These are phyloP conservation scores for Prolemur simus DNA, from an alignment of 2,113 vertebrate genomes.

Conservation along the genomic window DNA sequence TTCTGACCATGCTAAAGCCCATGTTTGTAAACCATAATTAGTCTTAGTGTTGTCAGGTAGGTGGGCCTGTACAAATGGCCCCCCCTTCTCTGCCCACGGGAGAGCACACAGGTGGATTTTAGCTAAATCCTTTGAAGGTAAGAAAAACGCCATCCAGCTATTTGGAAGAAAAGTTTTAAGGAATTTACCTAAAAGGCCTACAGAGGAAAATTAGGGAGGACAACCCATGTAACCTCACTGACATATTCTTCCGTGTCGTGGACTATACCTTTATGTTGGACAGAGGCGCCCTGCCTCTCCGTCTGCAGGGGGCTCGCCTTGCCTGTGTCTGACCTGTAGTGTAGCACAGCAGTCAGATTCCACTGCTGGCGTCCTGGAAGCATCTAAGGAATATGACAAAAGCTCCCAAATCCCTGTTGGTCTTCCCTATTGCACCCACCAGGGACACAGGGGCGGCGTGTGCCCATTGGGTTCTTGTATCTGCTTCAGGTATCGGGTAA, in stretches of 20 bases:
- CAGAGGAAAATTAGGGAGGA: background rate
- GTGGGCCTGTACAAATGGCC: too few relatives aligned
- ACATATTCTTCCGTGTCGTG: background rate
- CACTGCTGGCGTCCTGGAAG: fast-evolving
- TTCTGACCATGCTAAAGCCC: too few relatives aligned
- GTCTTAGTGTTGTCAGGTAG: too few relatives aligned
- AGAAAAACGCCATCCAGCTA: too few relatives aligned
- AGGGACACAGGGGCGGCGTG: fast-evolving
- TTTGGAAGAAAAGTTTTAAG: background rate
- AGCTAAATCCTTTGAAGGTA: too few relatives aligned
- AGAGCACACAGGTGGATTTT: too few relatives aligned
- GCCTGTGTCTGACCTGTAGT: background rate
- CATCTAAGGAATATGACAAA: background rate
- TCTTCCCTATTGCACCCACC: background rate
- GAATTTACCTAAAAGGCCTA: background rate
- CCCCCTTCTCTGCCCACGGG: too few relatives aligned
- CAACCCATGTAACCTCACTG: fast-evolving
- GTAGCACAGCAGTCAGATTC: background rate
- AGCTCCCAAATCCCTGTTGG: background rate
- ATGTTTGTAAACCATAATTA: too few relatives aligned
- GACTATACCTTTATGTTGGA: background rate
- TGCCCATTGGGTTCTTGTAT: background rate
- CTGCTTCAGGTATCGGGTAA: background rate
- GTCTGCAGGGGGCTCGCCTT: background rate
- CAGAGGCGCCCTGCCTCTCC: background rate